Conservation (phyloP, 2,113 vertebrate genomes). For the Xiphias gladius region DNA sequence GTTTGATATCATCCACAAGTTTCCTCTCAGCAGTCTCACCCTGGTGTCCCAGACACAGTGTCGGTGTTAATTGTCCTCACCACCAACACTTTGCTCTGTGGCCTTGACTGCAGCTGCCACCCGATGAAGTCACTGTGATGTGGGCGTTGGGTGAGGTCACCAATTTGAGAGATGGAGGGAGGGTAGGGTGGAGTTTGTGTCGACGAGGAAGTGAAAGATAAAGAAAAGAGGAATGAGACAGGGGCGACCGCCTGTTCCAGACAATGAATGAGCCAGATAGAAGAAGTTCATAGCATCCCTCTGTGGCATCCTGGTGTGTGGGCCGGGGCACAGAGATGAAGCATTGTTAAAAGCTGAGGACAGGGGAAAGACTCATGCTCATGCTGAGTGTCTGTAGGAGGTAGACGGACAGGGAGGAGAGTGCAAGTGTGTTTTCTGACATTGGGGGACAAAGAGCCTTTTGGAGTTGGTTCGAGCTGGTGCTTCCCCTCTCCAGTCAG, state of each 20-base stretch:
- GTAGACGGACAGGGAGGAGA: conserved; percentile 65
- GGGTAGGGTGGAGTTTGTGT: conserved; percentile 34
- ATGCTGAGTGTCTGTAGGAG: conserved; percentile 64
- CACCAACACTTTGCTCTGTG: conserved; percentile 52
- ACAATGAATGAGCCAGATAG: conserved; percentile 47
- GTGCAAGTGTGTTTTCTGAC: conserved; percentile 60
- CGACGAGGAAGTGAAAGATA: conserved; percentile 54
- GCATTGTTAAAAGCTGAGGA: conserved; percentile 64
- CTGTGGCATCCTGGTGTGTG: conserved; percentile 71
- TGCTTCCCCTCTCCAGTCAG: conserved; percentile 47
- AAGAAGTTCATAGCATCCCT: conserved; percentile 55
- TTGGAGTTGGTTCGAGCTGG: conserved; percentile 63
- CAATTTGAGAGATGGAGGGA: conserved; percentile 33
- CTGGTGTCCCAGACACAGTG: conserved; percentile 44
- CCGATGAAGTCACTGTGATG: conserved; percentile 66
- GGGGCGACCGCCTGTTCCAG: conserved; percentile 35
- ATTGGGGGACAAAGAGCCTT: conserved; percentile 66
- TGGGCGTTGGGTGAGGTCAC: conserved; percentile 75
- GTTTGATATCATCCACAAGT: conserved; percentile 36
- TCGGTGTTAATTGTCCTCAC: conserved; percentile 54
- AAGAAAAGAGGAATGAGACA: conserved; percentile 46
- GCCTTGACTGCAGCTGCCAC: conserved; percentile 70
- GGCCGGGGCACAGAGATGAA: conserved; percentile 64
- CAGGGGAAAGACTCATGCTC: conserved; percentile 58
- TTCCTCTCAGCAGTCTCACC: conserved; percentile 21